Percentiles rank a stretch among this genome's conserved stretches.
Conservation (phyloP, 1,140 invertebrate genomes). For the Bicyclus anynana region DNA sequence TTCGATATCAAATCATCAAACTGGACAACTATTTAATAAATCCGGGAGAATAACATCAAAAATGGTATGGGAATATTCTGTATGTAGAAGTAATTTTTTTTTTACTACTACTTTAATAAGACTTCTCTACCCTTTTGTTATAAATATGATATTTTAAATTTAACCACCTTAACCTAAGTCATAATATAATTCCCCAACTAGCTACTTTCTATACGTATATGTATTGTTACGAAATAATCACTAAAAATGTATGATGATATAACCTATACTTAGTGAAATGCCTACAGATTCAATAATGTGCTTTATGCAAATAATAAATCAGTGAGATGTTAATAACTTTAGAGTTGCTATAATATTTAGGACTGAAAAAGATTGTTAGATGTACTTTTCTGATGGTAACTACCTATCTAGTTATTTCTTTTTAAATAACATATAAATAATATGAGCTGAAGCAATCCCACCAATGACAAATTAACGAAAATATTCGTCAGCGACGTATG, state of each 20-base stretch:
- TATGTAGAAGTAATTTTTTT: conserved; percentile 29
- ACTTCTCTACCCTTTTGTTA: conserved; percentile 43
- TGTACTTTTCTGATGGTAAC: too few species aligned
- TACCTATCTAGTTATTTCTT: too few species aligned
- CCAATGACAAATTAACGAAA: too few species aligned
- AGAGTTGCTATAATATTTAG: too few species aligned
- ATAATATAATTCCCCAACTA: conserved; percentile 54
- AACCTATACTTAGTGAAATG: conserved; percentile 22
- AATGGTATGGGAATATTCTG: conserved; percentile 40
- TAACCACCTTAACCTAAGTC: conserved; percentile 41
- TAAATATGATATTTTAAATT: conserved; percentile 33
- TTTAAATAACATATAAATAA: too few species aligned
- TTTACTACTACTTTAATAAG: conserved; percentile 47
- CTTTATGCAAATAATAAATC: conserved; percentile 55
- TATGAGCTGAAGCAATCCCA: too few species aligned
- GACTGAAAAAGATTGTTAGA: too few species aligned
- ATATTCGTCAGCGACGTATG: too few species aligned
- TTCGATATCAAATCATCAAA: conserved; percentile 45
- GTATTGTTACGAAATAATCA: conserved; percentile 27
- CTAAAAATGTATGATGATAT: conserved; percentile 20
- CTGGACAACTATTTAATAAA: conserved; percentile 27
- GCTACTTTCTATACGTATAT: conserved; percentile 49
- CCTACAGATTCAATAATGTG: conserved; percentile 40
- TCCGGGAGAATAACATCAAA: conserved; percentile 29
- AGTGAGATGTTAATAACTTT: too few species aligned